Conservation (phyloP, 2,113 vertebrate genomes). For the Sinocyclocheilus anshuiensis region DNA sequence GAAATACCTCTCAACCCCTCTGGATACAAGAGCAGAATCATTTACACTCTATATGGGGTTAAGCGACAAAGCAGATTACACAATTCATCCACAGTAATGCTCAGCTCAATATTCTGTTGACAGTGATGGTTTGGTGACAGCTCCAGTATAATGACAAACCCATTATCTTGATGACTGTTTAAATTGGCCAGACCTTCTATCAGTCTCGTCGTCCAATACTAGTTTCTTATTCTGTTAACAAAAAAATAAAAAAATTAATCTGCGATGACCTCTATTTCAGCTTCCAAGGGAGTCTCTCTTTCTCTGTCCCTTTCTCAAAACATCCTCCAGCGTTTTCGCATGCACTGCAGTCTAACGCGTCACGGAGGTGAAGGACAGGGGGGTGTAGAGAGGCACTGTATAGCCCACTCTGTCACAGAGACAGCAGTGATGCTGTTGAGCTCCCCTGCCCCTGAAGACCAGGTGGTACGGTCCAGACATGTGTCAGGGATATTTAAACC, state of each 20-base stretch:
- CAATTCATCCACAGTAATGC: background rate
- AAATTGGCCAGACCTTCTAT: background rate
- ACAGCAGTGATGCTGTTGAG: conserved; percentile 40
- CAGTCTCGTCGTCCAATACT: background rate
- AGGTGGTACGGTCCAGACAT: conserved; percentile 74
- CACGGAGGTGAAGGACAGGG: conserved; percentile 19
- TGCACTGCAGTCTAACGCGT: conserved; percentile 35
- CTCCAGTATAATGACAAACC: background rate
- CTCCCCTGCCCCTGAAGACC: conserved; percentile 56
- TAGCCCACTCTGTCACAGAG: background rate
- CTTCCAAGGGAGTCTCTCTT: background rate
- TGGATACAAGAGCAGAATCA: background rate
- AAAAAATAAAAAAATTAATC: no score
- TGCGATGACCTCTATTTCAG: conserved; percentile 8
- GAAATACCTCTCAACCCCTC: background rate
- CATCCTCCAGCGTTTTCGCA: conserved; percentile 35
- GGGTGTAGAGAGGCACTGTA: background rate
- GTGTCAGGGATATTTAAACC: conserved; percentile 80
- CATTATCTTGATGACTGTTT: background rate
- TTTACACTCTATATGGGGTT: background rate
- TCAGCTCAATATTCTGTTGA: background rate
- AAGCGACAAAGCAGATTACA: background rate
- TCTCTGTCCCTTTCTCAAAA: conserved; percentile 21
- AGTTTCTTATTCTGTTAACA: background rate
- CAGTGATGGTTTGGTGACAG: background rate